Base-by-base conservation (phyloP, 92 coral and sea anemone species). In the Pocillopora grandis region DNA sequence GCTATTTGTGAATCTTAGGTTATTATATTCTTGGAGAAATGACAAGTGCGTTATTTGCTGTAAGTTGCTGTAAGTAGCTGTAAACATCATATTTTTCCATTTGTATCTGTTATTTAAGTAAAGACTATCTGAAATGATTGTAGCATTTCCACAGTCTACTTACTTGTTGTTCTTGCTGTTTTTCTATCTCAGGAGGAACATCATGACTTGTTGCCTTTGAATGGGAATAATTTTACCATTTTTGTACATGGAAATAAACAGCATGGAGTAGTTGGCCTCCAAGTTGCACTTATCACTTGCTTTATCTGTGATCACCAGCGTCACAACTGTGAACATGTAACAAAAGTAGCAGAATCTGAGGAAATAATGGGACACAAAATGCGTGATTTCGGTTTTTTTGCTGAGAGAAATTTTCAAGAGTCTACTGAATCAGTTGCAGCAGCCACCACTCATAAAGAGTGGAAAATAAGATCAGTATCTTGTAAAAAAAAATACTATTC, bases 351-450 rank as follows among this genome's bases (percentile, higher is more conserved):
- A 37, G 42, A 23, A 78, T 78, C 82, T 12, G 74, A 78, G 73
- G 73, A 65, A 16, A 12, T 0, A 27, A 27, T 27, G 27, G 27
- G 27, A 27, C 15, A 60, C 21, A 49, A 78, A 65, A 78, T 78
- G 82, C 72, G 62, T 63, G 82, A 78, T 65, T 78, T 78, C 7
- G 82, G 65, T 63, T 78, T 78, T 36, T 78, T 78, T 78, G 82
- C 82, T 78, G 82, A 78, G 61, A 78, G 13, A 66, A 19, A 18
- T 63, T 63, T 5, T 59, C 52, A 72, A 35, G 17, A n/a, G 12
- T 65, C 70, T 33, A 65, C 72, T 20, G 13, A 33, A 16, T 74
- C 78, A 74, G 62, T 21, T n/a, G 20, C 31, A 31, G 33, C 70
- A 19, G 4, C 58, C n/a, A 27, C 60, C 11, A 42, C 49, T 42